Evolutionary conservation across 2,888 invertebrate genomes (phyloP).

Genomic region (Plagodis pulveraria): DNA sequence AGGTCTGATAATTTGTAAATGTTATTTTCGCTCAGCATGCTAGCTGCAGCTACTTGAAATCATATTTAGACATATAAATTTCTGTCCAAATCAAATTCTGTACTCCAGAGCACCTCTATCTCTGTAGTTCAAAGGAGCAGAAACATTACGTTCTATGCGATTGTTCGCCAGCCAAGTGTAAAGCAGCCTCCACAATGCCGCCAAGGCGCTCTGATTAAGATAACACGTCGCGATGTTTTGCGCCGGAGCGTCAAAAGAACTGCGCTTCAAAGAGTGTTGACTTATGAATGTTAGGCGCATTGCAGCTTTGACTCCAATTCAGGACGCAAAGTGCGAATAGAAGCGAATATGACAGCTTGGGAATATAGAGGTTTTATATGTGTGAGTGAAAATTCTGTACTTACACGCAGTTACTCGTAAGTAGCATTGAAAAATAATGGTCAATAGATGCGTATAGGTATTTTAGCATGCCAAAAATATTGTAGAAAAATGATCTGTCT

Average conservation of each 20-base stretch:
- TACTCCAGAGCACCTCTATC: conserved; percentile 16
- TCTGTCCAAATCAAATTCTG: background rate
- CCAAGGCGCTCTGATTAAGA: conserved; percentile 71
- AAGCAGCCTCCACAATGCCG: conserved; percentile 60
- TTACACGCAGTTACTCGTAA: no score
- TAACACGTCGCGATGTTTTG: conserved; percentile 60
- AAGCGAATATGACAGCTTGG: background rate
- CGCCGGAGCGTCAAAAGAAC: conserved; percentile 52
- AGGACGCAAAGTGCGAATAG: conserved; percentile 6
- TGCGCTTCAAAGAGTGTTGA: conserved; percentile 59
- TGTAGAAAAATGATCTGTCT: no score
- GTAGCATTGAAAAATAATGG: no score
- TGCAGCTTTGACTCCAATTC: conserved; percentile 33
- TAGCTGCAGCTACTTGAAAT: no score
- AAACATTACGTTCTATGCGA: conserved; percentile 61
- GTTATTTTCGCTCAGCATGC: no score
- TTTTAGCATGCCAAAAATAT: no score
- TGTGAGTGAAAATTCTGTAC: no score
- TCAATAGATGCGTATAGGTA: no score
- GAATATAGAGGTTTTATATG: no score
- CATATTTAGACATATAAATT: no score
- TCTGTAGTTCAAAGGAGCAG: conserved; percentile 59
- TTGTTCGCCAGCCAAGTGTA: conserved; percentile 57
- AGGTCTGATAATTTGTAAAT: no score
- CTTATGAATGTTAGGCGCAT: conserved; percentile 52